These are phyloP conservation scores for Cyrtodaria siliqua DNA, from an alignment of 2,888 invertebrate genomes.

Conservation along the genomic window DNA sequence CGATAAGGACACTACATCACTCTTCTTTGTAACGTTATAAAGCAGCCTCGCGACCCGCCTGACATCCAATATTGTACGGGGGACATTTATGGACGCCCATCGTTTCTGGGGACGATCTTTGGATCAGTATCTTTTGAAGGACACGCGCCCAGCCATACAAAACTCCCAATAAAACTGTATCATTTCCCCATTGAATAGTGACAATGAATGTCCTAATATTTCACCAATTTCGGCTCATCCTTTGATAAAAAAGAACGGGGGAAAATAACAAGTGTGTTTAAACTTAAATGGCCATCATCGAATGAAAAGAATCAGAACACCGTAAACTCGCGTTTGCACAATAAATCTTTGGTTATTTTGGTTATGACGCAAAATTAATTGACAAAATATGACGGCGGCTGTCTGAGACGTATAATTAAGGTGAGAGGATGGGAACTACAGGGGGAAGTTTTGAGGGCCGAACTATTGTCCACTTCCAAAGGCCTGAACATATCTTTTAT, in stretches of 20 bases:
- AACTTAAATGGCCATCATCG: constrained; percentile 48
- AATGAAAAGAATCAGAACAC: constrained; percentile 21
- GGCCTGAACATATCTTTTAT: constrained; percentile 26
- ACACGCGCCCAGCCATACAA: constrained; percentile 53
- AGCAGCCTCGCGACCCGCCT: constrained; percentile 30
- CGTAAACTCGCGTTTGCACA: constrained; percentile 33
- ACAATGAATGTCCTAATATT: constrained; percentile 66
- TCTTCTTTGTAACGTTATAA: constrained; percentile 22
- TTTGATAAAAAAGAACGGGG: constrained; percentile 39
- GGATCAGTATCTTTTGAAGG: constrained; percentile 46
- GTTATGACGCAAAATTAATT: constrained; percentile 60
- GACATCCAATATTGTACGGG: constrained; percentile 40
- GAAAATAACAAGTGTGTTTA: constrained; percentile 40
- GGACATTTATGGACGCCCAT: constrained; percentile 50
- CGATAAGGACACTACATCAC: neutral
- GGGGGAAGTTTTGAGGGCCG: constrained; percentile 13
- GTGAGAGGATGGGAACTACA: constrained; percentile 14
- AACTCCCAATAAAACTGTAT: constrained; percentile 49
- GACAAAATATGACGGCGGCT: constrained; percentile 48
- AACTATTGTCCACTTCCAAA: constrained; percentile 28
- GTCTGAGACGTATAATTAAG: constrained; percentile 47
- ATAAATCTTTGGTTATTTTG: constrained; percentile 45
- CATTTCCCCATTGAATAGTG: constrained; percentile 49
- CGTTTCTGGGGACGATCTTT: constrained; percentile 37
- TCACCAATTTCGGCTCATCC: constrained; percentile 52